Conservation (phyloP, 1,140 invertebrate species). For the Drosophila sp. region DNA sequence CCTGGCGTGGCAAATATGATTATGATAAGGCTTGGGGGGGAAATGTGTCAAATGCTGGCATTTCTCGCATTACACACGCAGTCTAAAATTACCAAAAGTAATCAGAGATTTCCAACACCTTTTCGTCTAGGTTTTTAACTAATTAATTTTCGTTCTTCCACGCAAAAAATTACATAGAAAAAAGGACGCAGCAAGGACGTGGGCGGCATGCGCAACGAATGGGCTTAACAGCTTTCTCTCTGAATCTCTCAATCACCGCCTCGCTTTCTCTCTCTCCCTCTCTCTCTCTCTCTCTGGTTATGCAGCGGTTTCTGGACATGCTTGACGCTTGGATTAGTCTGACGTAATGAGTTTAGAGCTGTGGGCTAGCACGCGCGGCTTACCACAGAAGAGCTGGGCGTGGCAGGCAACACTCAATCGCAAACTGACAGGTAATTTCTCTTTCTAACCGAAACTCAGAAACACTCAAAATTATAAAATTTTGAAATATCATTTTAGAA, state of each 20-base stretch:
- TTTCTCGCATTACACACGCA: slow-evolving; percentile 64
- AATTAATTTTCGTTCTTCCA: slow-evolving; percentile 58
- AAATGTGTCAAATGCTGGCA: slow-evolving; percentile 49
- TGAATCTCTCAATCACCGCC: slow-evolving; percentile 13
- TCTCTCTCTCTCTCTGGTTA: slow-evolving; percentile 4
- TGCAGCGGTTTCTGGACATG: slow-evolving; percentile 47
- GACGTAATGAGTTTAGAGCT: slow-evolving; percentile 61
- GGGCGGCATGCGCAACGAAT: slow-evolving; percentile 68
- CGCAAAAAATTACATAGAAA: not conserved
- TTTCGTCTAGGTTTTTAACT: slow-evolving; percentile 46
- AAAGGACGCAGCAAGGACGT: slow-evolving; percentile 16
- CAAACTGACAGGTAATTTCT: slow-evolving; percentile 19
- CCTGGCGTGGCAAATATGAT: slow-evolving; percentile 73
- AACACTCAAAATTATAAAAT: not conserved
- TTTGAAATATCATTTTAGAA: too few relatives aligned
- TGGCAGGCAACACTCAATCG: not conserved
- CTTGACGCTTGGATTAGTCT: slow-evolving; percentile 56
- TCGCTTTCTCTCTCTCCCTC: slow-evolving; percentile 8
- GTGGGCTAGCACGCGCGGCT: slow-evolving; percentile 50
- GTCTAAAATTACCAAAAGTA: slow-evolving; percentile 69
- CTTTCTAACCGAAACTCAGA: not conserved
- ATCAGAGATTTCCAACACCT: slow-evolving; percentile 80
- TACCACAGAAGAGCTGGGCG: slow-evolving; percentile 4
- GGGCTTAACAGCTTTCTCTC: slow-evolving; percentile 71
- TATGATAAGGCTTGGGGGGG: slow-evolving; percentile 58